Evolutionary conservation across 2,797 vertebrate species (phyloP).

Genomic region (Ambastaia sidthimunki): DNA sequence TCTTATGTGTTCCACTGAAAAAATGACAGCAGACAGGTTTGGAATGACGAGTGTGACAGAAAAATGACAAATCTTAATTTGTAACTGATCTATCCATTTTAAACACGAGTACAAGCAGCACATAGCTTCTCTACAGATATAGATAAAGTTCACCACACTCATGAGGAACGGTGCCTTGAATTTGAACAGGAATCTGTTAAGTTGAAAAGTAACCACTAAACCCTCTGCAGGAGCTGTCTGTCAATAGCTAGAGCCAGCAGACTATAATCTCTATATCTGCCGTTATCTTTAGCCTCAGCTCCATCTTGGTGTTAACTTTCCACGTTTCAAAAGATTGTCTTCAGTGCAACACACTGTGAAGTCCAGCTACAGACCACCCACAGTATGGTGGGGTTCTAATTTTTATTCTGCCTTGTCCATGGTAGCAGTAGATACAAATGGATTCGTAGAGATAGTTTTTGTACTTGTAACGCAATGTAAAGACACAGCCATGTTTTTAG

Average conservation of each 20-base stretch:
- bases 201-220: conserved; percentile 59
- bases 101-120: background rate
- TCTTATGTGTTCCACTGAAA: background rate
- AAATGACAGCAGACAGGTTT: background rate
- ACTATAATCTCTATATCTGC: conserved; percentile 47
- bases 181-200: conserved; percentile 55
- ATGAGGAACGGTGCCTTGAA: conserved; percentile 45
- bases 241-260: conserved; percentile 36
- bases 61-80: background rate
- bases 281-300: conserved; percentile 29
- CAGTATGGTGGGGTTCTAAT: conserved; percentile 33
- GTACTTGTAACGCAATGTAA: conserved; percentile 57
- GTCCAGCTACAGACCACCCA: conserved; percentile 42
- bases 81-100: conserved; percentile 15
- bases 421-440: conserved; percentile 45
- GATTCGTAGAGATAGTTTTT: conserved; percentile 53
- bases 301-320: conserved; percentile 15
- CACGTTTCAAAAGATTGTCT: conserved; percentile 43
- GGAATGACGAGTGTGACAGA: background rate
- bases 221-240: conserved; percentile 40
- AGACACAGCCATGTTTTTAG: conserved; percentile 64
- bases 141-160: conserved; percentile 38
- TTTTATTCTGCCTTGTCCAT: conserved; percentile 54
- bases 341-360: conserved; percentile 55
- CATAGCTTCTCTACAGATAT: conserved; percentile 17